Conservation (phyloP, 2,888 invertebrate species). For the Falcaria lacertinaria region DNA sequence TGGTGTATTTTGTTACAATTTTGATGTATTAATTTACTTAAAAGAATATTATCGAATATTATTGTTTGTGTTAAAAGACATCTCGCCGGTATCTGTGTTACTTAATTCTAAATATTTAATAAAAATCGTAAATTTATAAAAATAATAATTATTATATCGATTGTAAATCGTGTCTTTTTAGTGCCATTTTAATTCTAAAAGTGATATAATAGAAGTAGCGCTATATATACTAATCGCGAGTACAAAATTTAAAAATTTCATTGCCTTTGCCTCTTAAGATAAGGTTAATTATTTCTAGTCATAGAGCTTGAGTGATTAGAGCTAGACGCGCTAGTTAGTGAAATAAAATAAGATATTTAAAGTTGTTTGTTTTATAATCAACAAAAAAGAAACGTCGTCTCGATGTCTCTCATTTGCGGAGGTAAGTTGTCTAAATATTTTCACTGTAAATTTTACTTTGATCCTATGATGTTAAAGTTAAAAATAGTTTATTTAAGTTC, state of each 20-base stretch:
- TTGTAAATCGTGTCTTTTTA: constrained; percentile 73
- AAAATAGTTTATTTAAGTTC: no score
- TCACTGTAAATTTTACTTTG: no score
- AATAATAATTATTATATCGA: constrained; percentile 28
- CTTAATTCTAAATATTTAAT: background rate
- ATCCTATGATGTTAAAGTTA: no score
- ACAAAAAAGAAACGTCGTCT: constrained; percentile 15
- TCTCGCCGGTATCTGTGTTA: constrained; percentile 11
- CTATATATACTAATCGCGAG: constrained; percentile 65
- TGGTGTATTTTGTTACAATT: constrained; percentile 61
- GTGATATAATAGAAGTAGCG: constrained; percentile 54
- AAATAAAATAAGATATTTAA: constrained; percentile 24
- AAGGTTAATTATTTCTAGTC: constrained; percentile 40
- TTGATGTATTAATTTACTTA: constrained; percentile 64
- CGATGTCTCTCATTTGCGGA: constrained; percentile 73
- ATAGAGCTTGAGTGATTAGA: constrained; percentile 40
- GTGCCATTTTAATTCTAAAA: constrained; percentile 68
- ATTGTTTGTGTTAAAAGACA: constrained; percentile 21
- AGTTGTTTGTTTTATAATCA: constrained; percentile 33
- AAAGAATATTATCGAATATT: constrained; percentile 23
- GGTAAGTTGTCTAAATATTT: constrained; percentile 64
- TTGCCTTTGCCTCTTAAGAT: constrained; percentile 67
- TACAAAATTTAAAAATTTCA: constrained; percentile 71
- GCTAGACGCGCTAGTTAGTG: constrained; percentile 65
- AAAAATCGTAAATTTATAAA: constrained; percentile 24